A percentile compares a stretch with the other conserved stretches of the same genome.
phyloP scores from a whole-genome alignment of 1,140 invertebrate species.

The Ectropis grisescens region DNA sequence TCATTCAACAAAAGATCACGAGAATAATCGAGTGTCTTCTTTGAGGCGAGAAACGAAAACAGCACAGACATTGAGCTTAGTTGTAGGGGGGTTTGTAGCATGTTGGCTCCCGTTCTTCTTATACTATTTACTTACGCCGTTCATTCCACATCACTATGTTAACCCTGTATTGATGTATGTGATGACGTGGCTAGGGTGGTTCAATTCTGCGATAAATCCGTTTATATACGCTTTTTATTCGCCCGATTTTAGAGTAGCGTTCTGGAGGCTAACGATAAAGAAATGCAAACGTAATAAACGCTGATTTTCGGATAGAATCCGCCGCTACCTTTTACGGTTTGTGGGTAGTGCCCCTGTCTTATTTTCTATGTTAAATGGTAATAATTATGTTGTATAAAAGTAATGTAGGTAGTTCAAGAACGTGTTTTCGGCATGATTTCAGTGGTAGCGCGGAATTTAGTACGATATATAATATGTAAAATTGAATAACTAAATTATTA shows the following conservation, averaged over 20 bases:
- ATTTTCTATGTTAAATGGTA: too few species aligned
- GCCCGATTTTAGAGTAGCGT: slow-evolving; percentile 85
- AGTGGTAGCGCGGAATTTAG: too few species aligned
- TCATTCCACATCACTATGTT: slow-evolving; percentile 71
- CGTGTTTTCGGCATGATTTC: too few species aligned
- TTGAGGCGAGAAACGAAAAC: slow-evolving; percentile 86
- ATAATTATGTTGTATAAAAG: too few species aligned
- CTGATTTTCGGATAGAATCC: slow-evolving; percentile 5
- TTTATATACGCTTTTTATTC: slow-evolving; percentile 92
- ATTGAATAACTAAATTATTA: too few species aligned
- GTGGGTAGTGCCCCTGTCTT: too few species aligned
- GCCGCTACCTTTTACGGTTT: not conserved
- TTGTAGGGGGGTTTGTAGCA: slow-evolving; percentile 92
- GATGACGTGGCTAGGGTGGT: slow-evolving; percentile 93
- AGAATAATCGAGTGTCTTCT: slow-evolving; percentile 73
- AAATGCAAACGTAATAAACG: slow-evolving; percentile 53
- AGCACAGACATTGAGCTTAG: slow-evolving; percentile 90
- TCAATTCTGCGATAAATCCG: slow-evolving; percentile 91
- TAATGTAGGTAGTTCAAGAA: too few species aligned
- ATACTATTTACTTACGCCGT: slow-evolving; percentile 86
- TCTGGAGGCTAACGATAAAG: slow-evolving; percentile 82
- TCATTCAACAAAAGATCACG: slow-evolving; percentile 50
- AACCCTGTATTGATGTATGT: slow-evolving; percentile 80
- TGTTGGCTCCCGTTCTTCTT: slow-evolving; percentile 81
- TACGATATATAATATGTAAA: too few species aligned